Evolutionary conservation across 2,113 vertebrate genomes (phyloP).

Genomic region (Pseudopodoces humilis): DNA sequence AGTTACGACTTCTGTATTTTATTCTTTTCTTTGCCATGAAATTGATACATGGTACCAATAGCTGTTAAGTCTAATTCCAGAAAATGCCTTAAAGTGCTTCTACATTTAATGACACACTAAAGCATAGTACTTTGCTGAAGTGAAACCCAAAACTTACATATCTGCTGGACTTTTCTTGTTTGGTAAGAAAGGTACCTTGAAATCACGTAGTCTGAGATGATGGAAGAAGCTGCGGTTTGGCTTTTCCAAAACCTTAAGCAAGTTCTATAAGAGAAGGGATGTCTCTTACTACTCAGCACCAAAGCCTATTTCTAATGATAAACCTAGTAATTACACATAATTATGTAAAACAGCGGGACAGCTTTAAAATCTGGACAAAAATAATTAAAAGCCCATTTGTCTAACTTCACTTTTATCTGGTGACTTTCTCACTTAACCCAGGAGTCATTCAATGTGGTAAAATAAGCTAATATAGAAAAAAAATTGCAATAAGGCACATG

Average conservation of each 20-base stretch:
- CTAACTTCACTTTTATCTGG: background rate
- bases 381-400: background rate
- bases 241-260: background rate
- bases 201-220: background rate
- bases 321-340: background rate
- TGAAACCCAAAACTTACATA: background rate
- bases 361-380: background rate
- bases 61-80: background rate
- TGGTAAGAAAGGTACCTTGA: background rate
- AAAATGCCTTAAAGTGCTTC: background rate
- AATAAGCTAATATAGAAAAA: background rate
- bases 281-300: background rate
- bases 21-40: background rate
- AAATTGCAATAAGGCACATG: background rate
- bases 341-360: background rate
- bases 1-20: background rate
- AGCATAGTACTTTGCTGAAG: background rate
- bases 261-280: background rate
- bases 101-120: background rate
- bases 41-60: background rate
- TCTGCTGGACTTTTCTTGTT: background rate
- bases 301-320: background rate
- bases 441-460: accelerated
- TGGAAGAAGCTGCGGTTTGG: background rate
- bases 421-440: background rate